Conservation (phyloP, 92 coral and sea anemone species). For the Palythoa grandis region DNA sequence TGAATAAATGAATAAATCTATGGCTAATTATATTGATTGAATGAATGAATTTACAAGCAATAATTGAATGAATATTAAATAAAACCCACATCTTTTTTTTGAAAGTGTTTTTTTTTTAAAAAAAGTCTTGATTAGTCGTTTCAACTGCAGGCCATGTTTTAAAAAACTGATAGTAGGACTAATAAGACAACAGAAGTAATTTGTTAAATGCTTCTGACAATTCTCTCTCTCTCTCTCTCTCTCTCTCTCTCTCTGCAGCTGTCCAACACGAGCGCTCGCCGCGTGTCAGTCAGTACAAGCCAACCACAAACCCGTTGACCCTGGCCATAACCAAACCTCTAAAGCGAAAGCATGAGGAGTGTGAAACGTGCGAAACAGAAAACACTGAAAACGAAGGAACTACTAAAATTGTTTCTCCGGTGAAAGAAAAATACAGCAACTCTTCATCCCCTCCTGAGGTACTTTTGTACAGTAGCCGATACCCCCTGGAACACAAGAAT, state of each 20-base stretch:
- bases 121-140: too few relatives aligned
- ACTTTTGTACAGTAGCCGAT: slow-evolving; percentile 48
- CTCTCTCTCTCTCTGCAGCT: slow-evolving; percentile 54
- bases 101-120: too few relatives aligned
- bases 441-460: slow-evolving; percentile 60
- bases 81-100: too few relatives aligned
- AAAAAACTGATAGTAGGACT: too few relatives aligned
- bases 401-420: slow-evolving; percentile 47
- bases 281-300: slow-evolving; percentile 75
- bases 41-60: too few relatives aligned
- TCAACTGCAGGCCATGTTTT: too few relatives aligned
- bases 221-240: not conserved
- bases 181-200: too few relatives aligned
- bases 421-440: slow-evolving; percentile 69
- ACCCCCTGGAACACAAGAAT: slow-evolving; percentile 42
- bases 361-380: slow-evolving; percentile 39
- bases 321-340: slow-evolving; percentile 61
- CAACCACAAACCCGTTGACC: slow-evolving; percentile 38
- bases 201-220: too few relatives aligned
- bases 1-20: too few relatives aligned
- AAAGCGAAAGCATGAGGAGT: slow-evolving; percentile 75
- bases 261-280: slow-evolving; percentile 98
- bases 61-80: too few relatives aligned
- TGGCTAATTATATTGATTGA: too few relatives aligned
- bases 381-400: slow-evolving; percentile 53